Base-by-base conservation (phyloP, 2,113 vertebrate species). In the Terrapene triunguis region DNA sequence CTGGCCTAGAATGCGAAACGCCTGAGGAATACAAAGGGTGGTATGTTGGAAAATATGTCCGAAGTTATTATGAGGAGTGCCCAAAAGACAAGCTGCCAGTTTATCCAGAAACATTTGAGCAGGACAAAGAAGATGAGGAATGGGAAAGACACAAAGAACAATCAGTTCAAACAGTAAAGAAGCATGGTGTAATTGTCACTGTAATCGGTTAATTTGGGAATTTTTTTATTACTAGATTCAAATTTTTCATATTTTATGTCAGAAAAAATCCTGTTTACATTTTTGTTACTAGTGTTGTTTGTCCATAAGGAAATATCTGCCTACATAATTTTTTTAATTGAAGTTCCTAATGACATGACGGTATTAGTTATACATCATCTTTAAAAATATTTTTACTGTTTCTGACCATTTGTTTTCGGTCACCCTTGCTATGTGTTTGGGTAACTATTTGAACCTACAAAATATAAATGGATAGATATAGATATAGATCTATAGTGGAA, bases 41-140 rank as follows among this genome's bases (percentile, higher is more conserved):
- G 99, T 97, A 97, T 5, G 99, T 99, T 3, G 99, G 99, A 80
- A 99, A 99, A 65, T 99, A 99, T 0, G 98, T 99, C 85, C 98
- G 99, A 94, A 99, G 99, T 96, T 99, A 99, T 95, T 99, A 99
- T 0, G 99, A 99, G 81, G 99, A 99, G 72, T 99, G 99, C 84
- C 99, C 99, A 89, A 99, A 99, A 96, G 99, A 99, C 93, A 99
- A 97, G 94, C 93, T 99, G 86, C 97, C 97, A 54, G 89, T 95
- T 44, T 98, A 99, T 79, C 98, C 97, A 79, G 98, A 97, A 76
- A 96, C 97, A 13, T 98, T 98, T 51, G 99, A 99, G 88, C 98
- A 99, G 94, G 98, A 98, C 74, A 91, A 95, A 17, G 98, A 98
- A 55, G 99, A 99, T 14, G 98, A 98, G 0, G 99, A 99, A 82